Base-by-base conservation (phyloP, 92 coral and sea anemone species). In the Actinostola sp. region DNA sequence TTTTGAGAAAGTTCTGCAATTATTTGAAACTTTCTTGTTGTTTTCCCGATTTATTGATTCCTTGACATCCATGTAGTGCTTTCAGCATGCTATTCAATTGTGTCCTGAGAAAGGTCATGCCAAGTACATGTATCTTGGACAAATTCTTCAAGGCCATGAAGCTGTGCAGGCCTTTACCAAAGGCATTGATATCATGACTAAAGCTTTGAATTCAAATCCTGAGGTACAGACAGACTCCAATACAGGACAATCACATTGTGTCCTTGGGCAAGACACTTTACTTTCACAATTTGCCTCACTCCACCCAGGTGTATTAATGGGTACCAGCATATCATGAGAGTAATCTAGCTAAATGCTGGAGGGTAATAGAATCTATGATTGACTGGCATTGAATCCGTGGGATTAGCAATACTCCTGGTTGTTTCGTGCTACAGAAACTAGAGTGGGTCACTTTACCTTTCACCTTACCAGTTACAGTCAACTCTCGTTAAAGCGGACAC, bases 121-220 rank as follows among this genome's bases (percentile, higher is more conserved):
- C 25, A 95, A 95, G 58, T 95, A 91, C 82, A 78, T 95, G 92
- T 88, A 80, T 27, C 91, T 95, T 72, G 99, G 99, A 36, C 95
- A 95, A 77, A 31, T 95, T 38, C 53, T 86, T 8, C 92, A 80
- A 28, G 99, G 97, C 34, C 86, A 95, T 35, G 95, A 80, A 30
- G 93, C 99, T 45, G 89, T 86, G 21, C 60, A 75, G 67, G 84
- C 83, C 61, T 95, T 88, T 35, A 79, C 88, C 36, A 95, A 88
- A 67, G 99, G 97, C 63, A 91, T 95, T 59, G 87, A 95, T 52
- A 29, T 95, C 17, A 95, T 95, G 99, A 43, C 86, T 19, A 26
- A 70, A 45, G 9, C 52, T 15, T 16, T 55, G 30, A 19, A 71
- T 19, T 36, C 46, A 43, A 58, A 21, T 58, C 16, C 49, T 6